Evolutionary conservation across 2,113 vertebrate genomes (phyloP), one percentile per base, ranked within the genome.

Genomic region (Pipra filicauda): DNA sequence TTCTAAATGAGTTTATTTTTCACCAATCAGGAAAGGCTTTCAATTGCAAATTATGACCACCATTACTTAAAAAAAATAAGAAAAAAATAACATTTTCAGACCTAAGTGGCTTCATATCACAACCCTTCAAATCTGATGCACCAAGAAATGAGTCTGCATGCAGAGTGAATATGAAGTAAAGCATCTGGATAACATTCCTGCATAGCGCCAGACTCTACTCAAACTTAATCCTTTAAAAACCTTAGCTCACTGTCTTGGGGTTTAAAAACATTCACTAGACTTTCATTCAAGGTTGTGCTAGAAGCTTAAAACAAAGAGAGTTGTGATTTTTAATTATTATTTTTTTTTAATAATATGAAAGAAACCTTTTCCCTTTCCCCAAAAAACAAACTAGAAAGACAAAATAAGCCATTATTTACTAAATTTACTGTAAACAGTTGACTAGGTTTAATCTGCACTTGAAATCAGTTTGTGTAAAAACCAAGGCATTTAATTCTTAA

Each of bases 171-270:
- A 95, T 93, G 81, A 97, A 97, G 51, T 44, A 96, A 84, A 96
- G 76, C 90, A 96, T 95, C 88, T 97, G 94, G 89, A 94, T 70
- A 88, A n/a, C 76, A 97, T 96, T 97, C 87, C 51, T 96, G 55
- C 57, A 61, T 28, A 93, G 72, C 23, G 4, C 64, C 86, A 92
- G 55, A n/a, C 33, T 91, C 81, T 70, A 66, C 48, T 95, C 71
- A 89, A 71, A 76, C 48, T 83, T 92, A 85, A 94, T 87, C 74
- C 67, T 46, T 92, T 92, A 89, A 94, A 76, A 74, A 88, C 54
- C 52, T 70, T 72, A 88, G 51, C 24, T 74, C 24, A 79, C 44
- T 85, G n/a, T 80, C 46, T 57, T 91, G 64, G 73, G 30, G 31
- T 83, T 97, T 92, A 92, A 94, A 95, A 94, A 88, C 33, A 62